These are phyloP conservation scores for Oncorhynchus keta DNA, from an alignment of 2,113 vertebrate genomes.

Conservation along the genomic window DNA sequence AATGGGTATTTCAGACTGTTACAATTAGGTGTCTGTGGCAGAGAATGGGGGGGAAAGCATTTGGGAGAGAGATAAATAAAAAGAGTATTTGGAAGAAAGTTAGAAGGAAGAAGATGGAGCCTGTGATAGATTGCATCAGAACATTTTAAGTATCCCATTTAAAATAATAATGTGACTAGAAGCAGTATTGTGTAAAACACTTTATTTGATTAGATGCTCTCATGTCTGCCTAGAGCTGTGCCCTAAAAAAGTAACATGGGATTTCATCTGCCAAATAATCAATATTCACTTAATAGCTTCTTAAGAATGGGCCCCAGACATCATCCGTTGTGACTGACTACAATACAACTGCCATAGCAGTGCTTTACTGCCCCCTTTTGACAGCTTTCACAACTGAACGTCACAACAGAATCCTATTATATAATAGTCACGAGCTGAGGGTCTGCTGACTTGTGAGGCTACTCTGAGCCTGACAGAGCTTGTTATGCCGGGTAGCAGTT, in stretches of 20 bases:
- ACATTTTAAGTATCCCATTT: background rate
- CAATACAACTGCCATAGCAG: background rate
- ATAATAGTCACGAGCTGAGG: too few species aligned
- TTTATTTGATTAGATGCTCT: background rate
- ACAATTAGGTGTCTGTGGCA: background rate
- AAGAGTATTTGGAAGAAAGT: background rate
- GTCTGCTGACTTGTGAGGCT: too few species aligned
- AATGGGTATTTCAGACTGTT: background rate
- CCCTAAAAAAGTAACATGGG: background rate
- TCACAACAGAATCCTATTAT: background rate
- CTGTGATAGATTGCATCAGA: background rate
- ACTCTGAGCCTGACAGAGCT: background rate
- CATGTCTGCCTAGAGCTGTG: background rate
- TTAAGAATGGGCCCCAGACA: background rate
- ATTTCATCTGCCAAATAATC: slow-evolving; percentile 5
- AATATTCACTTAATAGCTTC: background rate
- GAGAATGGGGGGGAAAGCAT: background rate
- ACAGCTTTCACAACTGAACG: background rate
- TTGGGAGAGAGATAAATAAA: background rate
- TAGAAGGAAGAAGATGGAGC: background rate
- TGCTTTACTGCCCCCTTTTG: slow-evolving; percentile 1
- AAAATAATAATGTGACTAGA: background rate
- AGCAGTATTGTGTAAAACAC: background rate
- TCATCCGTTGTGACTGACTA: background rate
- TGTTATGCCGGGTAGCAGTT: background rate